A percentile compares a stretch with the other conserved stretches of the same genome.
These are phyloP conservation scores for Littorina saxatilis DNA, from an alignment of 1,140 invertebrate species.

Conservation along the genomic window DNA sequence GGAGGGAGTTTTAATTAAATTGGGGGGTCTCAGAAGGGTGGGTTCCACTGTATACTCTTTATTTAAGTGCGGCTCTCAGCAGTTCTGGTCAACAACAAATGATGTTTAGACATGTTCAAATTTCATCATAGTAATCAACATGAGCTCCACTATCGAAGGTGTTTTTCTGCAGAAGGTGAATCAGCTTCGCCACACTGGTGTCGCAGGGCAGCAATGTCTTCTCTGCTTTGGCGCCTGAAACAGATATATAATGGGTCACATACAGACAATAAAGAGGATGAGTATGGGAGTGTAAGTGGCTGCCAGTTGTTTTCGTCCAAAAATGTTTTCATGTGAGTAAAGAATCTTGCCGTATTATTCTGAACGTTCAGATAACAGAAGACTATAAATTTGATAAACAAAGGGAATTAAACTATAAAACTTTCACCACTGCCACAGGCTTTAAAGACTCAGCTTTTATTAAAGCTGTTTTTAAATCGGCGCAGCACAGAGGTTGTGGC, in stretches of 20 bases:
- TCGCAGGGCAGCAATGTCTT: conserved; percentile 85
- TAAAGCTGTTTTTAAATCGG: too few relatives aligned
- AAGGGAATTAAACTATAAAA: neutral
- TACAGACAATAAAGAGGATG: neutral
- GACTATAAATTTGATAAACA: neutral
- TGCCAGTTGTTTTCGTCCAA: too few relatives aligned
- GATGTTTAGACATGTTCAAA: too few relatives aligned
- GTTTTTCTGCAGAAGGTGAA: conserved; percentile 83
- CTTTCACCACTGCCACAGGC: neutral
- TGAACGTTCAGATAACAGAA: neutral
- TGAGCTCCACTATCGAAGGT: conserved; percentile 89
- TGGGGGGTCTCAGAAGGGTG: too few relatives aligned
- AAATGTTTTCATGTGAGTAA: too few relatives aligned
- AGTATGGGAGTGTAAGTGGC: too few relatives aligned
- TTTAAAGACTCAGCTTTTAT: too few relatives aligned
- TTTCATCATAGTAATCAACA: conserved; percentile 82
- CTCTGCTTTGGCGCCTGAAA: conserved; percentile 51
- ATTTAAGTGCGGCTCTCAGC: too few relatives aligned
- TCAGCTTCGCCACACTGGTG: conserved; percentile 85
- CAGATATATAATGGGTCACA: neutral
- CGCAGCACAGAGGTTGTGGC: too few relatives aligned
- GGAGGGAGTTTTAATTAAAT: too few relatives aligned
- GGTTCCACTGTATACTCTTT: too few relatives aligned
- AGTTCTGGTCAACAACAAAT: too few relatives aligned
- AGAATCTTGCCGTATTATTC: neutral